Base-by-base conservation (phyloP, 1,140 invertebrate genomes). In the Nomia melanderi region DNA sequence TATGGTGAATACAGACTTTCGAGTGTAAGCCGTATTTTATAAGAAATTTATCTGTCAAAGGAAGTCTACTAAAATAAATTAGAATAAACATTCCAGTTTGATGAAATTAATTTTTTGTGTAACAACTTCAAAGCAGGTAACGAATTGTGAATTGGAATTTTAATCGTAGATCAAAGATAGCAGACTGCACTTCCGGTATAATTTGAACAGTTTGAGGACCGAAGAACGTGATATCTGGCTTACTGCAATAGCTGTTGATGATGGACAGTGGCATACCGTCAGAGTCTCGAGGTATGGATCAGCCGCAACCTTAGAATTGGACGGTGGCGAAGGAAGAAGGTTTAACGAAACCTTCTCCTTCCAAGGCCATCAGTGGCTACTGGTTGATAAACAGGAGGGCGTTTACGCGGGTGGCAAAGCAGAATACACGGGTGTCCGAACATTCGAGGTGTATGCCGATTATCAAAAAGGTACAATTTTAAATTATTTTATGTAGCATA, bases 231-330 rank as follows among this genome's bases (percentile, higher is more conserved):
- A 97, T 88, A 95, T 99, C 70, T 98, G 97, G 96, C 92, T 99
- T 14, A 97, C 96, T 69, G 95, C 96, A 39, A 96, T 98, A 20
- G 94, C 95, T 3, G 98, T 99, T 1, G 97, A 98, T 88, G 98
- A 99, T 92, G 98, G 98, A 14, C 97, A 98, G 86, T 99, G 98
- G 98, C 98, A 99, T 89, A 97, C 97, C 11, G 97, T 98, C 0
- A 94, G 96, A 80, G 96, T 97, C 0, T 96, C 95, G 85, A 94
- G 98, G 73, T 98, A 97, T 83, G 98, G 98, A 44, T 98, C 97
- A 44, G 97, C 97, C 8, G 98, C 98, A n/a, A 97, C 96, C 14
- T 91, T 99, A 56, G 97, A 97, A 88, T 92, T 99, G 54, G 98
- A 99, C 91, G 97, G 97, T 17, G 98, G 98, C 3, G 98, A 99